Percentiles rank a stretch among this genome's conserved stretches.
These are phyloP conservation scores for Akabosia matsudoensis DNA, from an alignment of 1,140 invertebrate species.

Conservation along the genomic window DNA sequence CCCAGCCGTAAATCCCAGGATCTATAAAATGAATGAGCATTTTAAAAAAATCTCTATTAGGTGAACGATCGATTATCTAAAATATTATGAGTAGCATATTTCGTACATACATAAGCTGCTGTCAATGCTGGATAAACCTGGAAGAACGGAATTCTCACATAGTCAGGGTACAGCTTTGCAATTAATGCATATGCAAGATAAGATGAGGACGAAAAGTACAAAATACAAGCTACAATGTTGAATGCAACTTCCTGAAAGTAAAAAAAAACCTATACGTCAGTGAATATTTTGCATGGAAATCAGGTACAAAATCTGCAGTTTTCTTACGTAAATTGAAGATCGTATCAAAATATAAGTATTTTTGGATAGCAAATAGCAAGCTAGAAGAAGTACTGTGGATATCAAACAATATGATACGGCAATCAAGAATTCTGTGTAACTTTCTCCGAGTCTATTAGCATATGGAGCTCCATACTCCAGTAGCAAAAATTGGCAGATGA, in stretches of 20 bases:
- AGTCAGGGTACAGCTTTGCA: conserved; percentile 59
- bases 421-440: conserved; percentile 71
- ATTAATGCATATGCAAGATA: conserved; percentile 73
- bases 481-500: conserved; percentile 69
- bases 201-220: conserved; percentile 69
- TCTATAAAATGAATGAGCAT: conserved; percentile 58
- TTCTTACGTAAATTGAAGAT: conserved; percentile 74
- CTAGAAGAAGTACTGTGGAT: conserved; percentile 65
- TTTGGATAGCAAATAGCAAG: conserved; percentile 71
- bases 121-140: conserved; percentile 78
- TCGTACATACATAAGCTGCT: conserved; percentile 69
- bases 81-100: too few relatives aligned
- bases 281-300: neutral
- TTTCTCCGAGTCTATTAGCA: conserved; percentile 63
- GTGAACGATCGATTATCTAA: neutral
- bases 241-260: conserved; percentile 68
- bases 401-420: conserved; percentile 70
- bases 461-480: conserved; percentile 69
- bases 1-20: conserved; percentile 67
- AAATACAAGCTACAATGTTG: conserved; percentile 67
- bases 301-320: neutral
- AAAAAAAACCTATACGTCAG: neutral
- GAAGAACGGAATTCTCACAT: conserved; percentile 58
- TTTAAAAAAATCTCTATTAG: neutral
- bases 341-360: conserved; percentile 68